A percentile compares a stretch with the other conserved stretches of the same genome.
Evolutionary conservation across 2,113 vertebrate genomes (phyloP).

Genomic region (Eublepharis macularius): DNA sequence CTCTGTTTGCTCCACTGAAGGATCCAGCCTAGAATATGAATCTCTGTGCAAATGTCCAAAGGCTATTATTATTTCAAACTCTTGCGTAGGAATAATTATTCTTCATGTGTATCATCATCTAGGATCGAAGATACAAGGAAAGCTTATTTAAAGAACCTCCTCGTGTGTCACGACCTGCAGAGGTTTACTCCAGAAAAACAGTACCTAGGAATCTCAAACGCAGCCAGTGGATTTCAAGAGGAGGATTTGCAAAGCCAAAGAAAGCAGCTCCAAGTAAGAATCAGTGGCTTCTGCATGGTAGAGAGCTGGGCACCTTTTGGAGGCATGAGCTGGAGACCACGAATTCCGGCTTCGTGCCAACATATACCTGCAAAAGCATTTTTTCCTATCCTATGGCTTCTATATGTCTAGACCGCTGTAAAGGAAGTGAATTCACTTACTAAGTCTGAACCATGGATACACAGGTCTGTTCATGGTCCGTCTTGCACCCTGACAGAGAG

Average conservation of each 20-base stretch:
- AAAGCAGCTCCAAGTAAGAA: slow-evolving; percentile 83
- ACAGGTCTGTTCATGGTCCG: slow-evolving; percentile 13
- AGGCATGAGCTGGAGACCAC: slow-evolving; percentile 63
- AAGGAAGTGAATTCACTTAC: slow-evolving; percentile 49
- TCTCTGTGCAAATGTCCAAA: slow-evolving; percentile 27
- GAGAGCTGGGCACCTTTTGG: slow-evolving; percentile 70
- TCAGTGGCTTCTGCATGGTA: slow-evolving; percentile 60
- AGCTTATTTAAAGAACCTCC: slow-evolving; percentile 76
- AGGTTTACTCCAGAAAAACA: slow-evolving; percentile 73
- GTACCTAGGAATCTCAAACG: slow-evolving; percentile 57
- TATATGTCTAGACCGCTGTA: slow-evolving; percentile 58
- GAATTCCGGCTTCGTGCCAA: slow-evolving; percentile 50
- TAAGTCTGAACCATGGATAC: slow-evolving; percentile 23
- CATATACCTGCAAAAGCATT: slow-evolving; percentile 57
- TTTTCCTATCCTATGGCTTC: slow-evolving; percentile 49
- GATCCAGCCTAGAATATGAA: background rate
- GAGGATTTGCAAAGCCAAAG: slow-evolving; percentile 69
- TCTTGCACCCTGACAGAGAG: background rate
- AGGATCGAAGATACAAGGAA: slow-evolving; percentile 87
- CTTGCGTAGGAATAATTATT: slow-evolving; percentile 54
- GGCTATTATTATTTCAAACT: slow-evolving; percentile 30
- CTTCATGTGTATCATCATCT: slow-evolving; percentile 64
- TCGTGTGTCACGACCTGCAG: slow-evolving; percentile 67
- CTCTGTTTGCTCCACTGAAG: background rate
- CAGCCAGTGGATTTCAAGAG: slow-evolving; percentile 65